These are phyloP conservation scores for Uromys caudimaculatus DNA, from an alignment of 2,797 vertebrate species.

Conservation along the genomic window DNA sequence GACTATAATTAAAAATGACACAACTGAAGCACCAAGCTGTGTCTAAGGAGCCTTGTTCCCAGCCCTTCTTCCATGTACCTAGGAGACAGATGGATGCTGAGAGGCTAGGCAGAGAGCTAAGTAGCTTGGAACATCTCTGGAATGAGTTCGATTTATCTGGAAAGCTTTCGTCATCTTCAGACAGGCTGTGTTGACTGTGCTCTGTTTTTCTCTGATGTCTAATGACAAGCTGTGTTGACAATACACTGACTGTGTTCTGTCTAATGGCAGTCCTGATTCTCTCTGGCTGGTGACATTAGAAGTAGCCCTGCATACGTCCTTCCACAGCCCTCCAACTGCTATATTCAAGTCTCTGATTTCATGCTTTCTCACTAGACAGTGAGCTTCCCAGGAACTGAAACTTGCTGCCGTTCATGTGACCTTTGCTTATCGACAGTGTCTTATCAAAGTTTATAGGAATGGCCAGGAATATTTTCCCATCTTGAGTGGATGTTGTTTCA, in stretches of 20 bases:
- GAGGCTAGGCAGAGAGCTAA: slow-evolving; percentile 13
- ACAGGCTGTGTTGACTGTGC: neutral
- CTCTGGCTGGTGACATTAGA: neutral
- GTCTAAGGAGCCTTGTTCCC: neutral
- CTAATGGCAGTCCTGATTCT: neutral
- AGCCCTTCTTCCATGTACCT: neutral
- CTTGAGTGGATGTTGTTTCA: neutral
- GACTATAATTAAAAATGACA: neutral
- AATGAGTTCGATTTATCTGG: neutral
- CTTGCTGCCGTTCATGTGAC: neutral
- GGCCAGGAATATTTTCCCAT: neutral
- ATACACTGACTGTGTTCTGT: neutral
- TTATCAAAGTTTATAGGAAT: neutral
- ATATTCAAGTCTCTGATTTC: neutral
- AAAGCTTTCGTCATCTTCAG: neutral
- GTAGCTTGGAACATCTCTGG: neutral
- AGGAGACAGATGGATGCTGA: neutral
- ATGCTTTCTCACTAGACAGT: neutral
- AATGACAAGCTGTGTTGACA: neutral
- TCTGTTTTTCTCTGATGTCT: neutral
- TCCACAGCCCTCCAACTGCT: neutral
- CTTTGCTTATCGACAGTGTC: neutral
- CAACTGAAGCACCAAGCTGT: neutral
- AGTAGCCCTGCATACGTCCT: neutral
- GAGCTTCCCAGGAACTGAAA: slow-evolving; percentile 39